Base-by-base conservation (phyloP, 2,113 vertebrate genomes). In the Campylorhamphus procurvoides region DNA sequence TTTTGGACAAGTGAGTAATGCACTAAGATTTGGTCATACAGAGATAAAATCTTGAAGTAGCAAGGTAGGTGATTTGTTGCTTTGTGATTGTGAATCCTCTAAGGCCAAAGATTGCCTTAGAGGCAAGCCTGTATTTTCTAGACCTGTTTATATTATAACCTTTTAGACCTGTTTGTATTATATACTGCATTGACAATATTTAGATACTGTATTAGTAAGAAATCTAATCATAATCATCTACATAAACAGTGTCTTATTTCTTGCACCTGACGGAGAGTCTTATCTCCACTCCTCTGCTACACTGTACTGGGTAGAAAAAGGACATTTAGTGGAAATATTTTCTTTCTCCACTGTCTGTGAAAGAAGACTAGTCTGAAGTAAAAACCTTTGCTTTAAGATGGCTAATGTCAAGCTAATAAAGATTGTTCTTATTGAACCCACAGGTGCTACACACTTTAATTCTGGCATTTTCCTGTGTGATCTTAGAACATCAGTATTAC, bases 201-300 rank as follows among this genome's bases (percentile, higher is more conserved):
- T 60, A 22, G 24, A 27, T 40, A 40, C 39, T 31, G 52, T 47
- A 40, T 72, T 60, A 76, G 24, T 6, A 62, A 53, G 82, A 62
- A 7, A 60, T 68, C 7, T 25, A 75, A 60, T 29, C 15, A 52
- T 60, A 46, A 46, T 55, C 17, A 40, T 40, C n/a, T 55, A 47
- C 17, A 60, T 15, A 47, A 68, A 46, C 5, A 52, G 78, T 53
- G 6, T 3, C 11, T 12, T 40, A 53, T 75, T 39, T 75, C 24
- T 75, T 0, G 0, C 19, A 8, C n/a, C n/a, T 31, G 19, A 68
- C 10, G 4, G 5, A 53, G 14, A 59, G 53, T 39, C 46, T 68
- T 35, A 27, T 14, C 55, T 69, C 47, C 28, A 39, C 12, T 39
- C 7, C 14, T 55, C 25, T 62, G 46, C 62, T 47, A 31, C 46